Conservation (phyloP, 1,140 invertebrate genomes). For the Ephestia elutella region DNA sequence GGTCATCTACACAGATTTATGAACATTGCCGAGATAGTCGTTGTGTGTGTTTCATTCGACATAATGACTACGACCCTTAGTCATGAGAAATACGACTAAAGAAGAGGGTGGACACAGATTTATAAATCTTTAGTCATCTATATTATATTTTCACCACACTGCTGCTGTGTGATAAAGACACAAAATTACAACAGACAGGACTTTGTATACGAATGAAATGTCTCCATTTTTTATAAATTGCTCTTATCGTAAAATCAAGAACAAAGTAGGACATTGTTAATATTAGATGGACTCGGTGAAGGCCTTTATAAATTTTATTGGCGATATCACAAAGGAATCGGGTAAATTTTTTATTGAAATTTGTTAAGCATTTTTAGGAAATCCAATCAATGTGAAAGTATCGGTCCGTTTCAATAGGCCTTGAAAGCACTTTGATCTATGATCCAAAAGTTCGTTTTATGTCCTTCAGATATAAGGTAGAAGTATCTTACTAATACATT, state of each 20-base stretch:
- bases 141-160: too few species aligned
- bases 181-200: too few species aligned
- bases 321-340: not conserved
- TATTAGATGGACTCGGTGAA: not conserved
- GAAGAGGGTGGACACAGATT: too few species aligned
- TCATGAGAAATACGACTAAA: too few species aligned
- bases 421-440: not conserved
- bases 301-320: conserved; percentile 1
- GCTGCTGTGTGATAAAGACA: too few species aligned
- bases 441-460: not conserved
- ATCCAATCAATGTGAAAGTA: not conserved
- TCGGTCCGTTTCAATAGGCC: not conserved
- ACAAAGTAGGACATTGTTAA: not conserved
- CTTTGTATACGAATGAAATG: too few species aligned
- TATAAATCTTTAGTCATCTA: too few species aligned
- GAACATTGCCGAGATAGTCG: too few species aligned
- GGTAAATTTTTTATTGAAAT: conserved; percentile 2
- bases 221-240: not conserved
- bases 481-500: too few species aligned
- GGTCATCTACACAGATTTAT: too few species aligned
- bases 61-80: too few species aligned
- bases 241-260: not conserved
- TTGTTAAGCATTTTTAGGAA: not conserved
- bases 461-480: not conserved
- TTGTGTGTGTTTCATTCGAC: too few species aligned